Base-by-base conservation (phyloP, 1,140 invertebrate genomes). In the Papilio dardanus region DNA sequence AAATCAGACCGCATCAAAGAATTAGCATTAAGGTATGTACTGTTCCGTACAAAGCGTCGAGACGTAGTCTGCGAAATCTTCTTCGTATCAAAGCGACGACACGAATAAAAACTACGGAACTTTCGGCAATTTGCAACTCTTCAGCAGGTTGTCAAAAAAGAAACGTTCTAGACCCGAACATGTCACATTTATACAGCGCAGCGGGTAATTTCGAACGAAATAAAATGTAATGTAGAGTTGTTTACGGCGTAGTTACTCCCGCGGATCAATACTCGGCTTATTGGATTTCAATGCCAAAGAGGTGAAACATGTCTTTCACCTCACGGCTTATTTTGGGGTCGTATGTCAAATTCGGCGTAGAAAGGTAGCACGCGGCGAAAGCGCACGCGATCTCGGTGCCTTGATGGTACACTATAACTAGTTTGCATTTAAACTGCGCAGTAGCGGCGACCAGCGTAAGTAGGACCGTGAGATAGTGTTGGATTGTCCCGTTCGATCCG, bases 1-100 rank as follows among this genome's bases (percentile, higher is more conserved):
- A 84, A 86, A 86, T 83, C 81, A 84, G 85, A 82, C 81, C 81
- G 77, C 83, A 86, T 83, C 86, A 85, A 82, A 78, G 75, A 81
- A 86, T 85, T 86, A 86, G 80, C 81, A 82, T 84, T 85, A 87
- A 81, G 78, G 79, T 80, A 76, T 78, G 77, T 75, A 76, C 69
- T 81, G 79, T 83, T 83, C 81, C 76, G 76, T 76, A 80, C 73
- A 73, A 77, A 76, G 31, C n/a, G 80, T 76, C 40, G 75, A 79
- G 76, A 79, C 42, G 46, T n/a, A 73, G 71, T 50, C 69, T 30
- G 58, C 3, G 21, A 30, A 37, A 46, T 75, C 54, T 71, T 31
- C 69, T 54, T 69, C 33, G 10, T 73, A 35, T 50, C 71, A 73
- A 74, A 62, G 65, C 19, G 67, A 58, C 42, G 12, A n/a, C 12